Conservation (phyloP, 1,140 invertebrate genomes). For the Calliphora vicina region DNA sequence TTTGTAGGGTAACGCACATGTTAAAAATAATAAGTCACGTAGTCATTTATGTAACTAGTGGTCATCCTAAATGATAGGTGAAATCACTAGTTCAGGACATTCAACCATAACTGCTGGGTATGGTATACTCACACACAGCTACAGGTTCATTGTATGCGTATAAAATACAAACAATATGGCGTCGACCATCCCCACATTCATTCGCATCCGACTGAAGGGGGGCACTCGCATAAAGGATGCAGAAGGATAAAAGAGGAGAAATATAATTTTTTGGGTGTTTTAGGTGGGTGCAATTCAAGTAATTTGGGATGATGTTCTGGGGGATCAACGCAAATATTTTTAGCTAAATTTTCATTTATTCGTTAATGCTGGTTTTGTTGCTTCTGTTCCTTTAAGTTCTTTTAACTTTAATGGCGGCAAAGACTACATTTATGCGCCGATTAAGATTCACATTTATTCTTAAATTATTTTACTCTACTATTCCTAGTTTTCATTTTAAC, state of each 20-base stretch:
- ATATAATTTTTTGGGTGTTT: too few species aligned
- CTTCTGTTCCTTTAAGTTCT: not conserved
- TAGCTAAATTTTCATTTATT: not conserved
- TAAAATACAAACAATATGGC: not conserved
- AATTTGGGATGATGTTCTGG: too few species aligned
- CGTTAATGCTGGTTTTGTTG: not conserved
- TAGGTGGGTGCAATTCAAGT: too few species aligned
- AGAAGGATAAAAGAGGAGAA: too few species aligned
- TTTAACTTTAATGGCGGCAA: conserved; percentile 18
- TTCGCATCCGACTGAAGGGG: not conserved
- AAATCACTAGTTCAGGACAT: too few species aligned
- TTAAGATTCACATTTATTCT: conserved; percentile 19
- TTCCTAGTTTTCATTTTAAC: not conserved
- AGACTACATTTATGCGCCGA: conserved; percentile 26
- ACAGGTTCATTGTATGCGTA: not conserved
- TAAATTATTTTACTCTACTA: not conserved
- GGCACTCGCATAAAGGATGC: not conserved
- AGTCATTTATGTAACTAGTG: too few species aligned
- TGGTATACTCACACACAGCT: not conserved
- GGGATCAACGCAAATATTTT: not conserved
- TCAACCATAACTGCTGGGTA: too few species aligned
- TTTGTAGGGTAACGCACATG: too few species aligned
- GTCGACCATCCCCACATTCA: not conserved
- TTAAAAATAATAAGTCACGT: too few species aligned
- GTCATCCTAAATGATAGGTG: too few species aligned